Percentiles rank a stretch among this genome's conserved stretches.
Conservation (phyloP, 2,113 vertebrate species). For the Australoheros scitulus region DNA sequence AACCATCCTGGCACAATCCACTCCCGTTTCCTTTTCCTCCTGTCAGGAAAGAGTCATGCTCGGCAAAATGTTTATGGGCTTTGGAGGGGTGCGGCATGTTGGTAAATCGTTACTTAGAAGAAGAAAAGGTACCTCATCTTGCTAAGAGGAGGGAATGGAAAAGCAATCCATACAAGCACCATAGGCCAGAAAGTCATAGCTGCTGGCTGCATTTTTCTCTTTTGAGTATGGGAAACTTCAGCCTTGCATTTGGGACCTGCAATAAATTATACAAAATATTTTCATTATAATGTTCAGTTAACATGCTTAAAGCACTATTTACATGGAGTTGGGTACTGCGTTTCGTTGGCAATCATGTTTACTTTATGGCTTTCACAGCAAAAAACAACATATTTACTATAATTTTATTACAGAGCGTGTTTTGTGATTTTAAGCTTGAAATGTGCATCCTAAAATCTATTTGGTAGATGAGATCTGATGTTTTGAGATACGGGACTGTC, state of each 20-base stretch:
- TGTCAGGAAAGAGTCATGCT: conserved; percentile 29
- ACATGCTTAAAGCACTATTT: conserved; percentile 16
- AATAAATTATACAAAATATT: conserved; percentile 37
- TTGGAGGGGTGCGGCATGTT: conserved; percentile 36
- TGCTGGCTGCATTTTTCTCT: conserved; percentile 35
- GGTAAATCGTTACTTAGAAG: conserved; percentile 54
- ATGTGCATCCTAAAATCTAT: background rate
- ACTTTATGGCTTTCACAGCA: background rate
- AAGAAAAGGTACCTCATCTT: conserved; percentile 51
- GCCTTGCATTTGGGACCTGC: conserved; percentile 25
- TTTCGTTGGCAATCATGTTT: background rate
- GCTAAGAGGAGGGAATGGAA: conserved; percentile 47
- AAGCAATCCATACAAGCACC: conserved; percentile 45
- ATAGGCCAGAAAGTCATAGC: conserved; percentile 41
- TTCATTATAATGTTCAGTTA: conserved; percentile 46
- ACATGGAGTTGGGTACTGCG: background rate
- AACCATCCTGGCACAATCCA: conserved; percentile 24
- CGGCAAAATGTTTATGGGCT: conserved; percentile 39
- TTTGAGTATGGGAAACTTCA: conserved; percentile 32
- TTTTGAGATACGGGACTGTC: conserved; percentile 52
- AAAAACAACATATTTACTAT: background rate
- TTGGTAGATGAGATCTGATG: background rate
- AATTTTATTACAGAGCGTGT: background rate
- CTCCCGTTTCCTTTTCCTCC: conserved; percentile 42
- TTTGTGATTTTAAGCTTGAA: background rate